Evolutionary conservation across 2,113 vertebrate species (phyloP).

Genomic region (Datnioides undecimradiatus): DNA sequence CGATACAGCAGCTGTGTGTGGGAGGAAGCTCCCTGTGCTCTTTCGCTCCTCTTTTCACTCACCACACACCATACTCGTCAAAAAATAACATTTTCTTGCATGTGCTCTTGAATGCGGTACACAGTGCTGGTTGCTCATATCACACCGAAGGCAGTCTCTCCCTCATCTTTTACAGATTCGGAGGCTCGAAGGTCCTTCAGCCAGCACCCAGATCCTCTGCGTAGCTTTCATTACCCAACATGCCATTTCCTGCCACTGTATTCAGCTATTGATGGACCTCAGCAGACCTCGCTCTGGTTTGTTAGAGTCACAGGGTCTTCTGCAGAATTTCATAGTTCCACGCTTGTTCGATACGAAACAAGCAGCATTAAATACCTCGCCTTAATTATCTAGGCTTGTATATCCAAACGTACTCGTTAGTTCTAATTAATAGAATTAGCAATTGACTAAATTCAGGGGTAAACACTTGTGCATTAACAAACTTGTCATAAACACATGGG

Average conservation of each 20-base stretch:
- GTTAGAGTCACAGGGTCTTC: background rate
- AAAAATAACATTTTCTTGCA: conserved; percentile 59
- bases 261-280: background rate
- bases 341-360: background rate
- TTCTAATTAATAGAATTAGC: background rate
- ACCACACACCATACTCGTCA: conserved; percentile 40
- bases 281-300: background rate
- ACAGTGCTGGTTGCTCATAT: conserved; percentile 6
- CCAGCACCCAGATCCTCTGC: background rate
- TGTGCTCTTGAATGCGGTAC: conserved; percentile 11
- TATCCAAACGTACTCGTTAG: background rate
- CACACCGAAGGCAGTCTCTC: background rate
- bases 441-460: background rate
- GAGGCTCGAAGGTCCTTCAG: background rate
- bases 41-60: conserved; percentile 48
- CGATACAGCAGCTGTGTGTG: conserved; percentile 68
- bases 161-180: no score
- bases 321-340: background rate
- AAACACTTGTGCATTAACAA: background rate
- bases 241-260: background rate
- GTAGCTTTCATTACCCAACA: background rate
- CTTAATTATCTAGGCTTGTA: background rate
- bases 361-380: background rate
- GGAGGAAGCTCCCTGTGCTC: conserved; percentile 57
- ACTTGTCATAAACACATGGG: background rate